Conservation (phyloP, 2,113 vertebrate genomes). For the Macroglossus sobrinus region DNA sequence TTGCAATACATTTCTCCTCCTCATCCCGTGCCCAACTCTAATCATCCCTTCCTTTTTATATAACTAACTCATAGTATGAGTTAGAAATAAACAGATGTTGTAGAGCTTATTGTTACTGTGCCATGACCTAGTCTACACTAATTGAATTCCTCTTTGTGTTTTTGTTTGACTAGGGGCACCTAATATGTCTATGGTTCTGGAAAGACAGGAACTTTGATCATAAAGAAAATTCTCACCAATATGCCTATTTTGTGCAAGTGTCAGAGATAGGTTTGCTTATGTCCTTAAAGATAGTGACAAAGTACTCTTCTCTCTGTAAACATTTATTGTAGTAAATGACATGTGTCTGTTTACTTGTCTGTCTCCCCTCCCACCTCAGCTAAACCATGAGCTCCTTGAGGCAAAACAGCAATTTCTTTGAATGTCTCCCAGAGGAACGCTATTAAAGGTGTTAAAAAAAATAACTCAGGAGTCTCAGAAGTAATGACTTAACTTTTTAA, state of each 20-base stretch:
- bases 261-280: neutral
- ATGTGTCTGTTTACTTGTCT: neutral
- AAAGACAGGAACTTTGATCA: neutral
- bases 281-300: neutral
- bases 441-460: neutral
- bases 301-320: neutral
- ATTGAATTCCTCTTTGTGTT: neutral
- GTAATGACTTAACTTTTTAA: neutral
- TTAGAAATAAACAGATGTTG: neutral
- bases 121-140: neutral
- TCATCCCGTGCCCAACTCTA: neutral
- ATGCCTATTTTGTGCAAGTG: neutral
- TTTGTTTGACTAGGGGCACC: neutral
- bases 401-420: neutral
- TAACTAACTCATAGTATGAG: neutral
- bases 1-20: neutral
- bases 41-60: neutral
- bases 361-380: accelerated
- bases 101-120: neutral
- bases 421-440: neutral
- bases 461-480: neutral
- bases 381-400: neutral
- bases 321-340: neutral
- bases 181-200: neutral
- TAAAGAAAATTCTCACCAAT: neutral